Percentiles rank a stretch among this genome's conserved stretches.
These are phyloP conservation scores for Trachymyrmex cornetzi DNA, from an alignment of 1,140 invertebrate species.

Conservation along the genomic window DNA sequence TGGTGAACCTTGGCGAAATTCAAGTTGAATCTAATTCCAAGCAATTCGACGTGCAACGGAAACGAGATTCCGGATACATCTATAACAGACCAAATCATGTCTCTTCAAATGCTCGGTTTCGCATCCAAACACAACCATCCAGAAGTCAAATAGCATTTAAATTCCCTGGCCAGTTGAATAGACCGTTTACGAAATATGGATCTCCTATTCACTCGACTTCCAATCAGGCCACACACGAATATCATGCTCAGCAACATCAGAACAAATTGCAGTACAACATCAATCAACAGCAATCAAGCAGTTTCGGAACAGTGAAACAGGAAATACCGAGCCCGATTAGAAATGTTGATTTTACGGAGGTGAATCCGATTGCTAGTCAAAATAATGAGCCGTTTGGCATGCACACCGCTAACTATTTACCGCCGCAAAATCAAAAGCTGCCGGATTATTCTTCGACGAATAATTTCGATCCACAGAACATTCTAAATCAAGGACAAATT, in stretches of 20 bases:
- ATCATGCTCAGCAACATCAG: conserved; percentile 47
- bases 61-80: conserved; percentile 81
- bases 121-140: conserved; percentile 64
- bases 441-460: conserved; percentile 69
- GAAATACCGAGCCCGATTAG: conserved; percentile 77
- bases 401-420: conserved; percentile 83
- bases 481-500: not conserved
- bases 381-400: conserved; percentile 82
- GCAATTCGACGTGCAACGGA: conserved; percentile 75
- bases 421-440: conserved; percentile 83
- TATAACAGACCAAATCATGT: conserved; percentile 75
- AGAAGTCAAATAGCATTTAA: conserved; percentile 72
- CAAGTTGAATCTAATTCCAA: conserved; percentile 33
- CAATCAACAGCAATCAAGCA: conserved; percentile 66
- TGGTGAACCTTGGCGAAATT: conserved; percentile 63
- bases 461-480: conserved; percentile 66
- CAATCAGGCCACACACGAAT: conserved; percentile 2
- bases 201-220: conserved; percentile 75
- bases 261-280: conserved; percentile 62
- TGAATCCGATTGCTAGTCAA: conserved; percentile 83
- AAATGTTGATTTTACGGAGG: conserved; percentile 75
- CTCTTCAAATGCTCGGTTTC: conserved; percentile 2
- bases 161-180: conserved; percentile 74
- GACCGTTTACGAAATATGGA: conserved; percentile 82
- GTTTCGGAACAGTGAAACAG: conserved; percentile 65